Percentiles rank a stretch among this genome's conserved stretches.
Evolutionary conservation across 1,140 invertebrate genomes (phyloP).

Genomic region (Formica selysi): DNA sequence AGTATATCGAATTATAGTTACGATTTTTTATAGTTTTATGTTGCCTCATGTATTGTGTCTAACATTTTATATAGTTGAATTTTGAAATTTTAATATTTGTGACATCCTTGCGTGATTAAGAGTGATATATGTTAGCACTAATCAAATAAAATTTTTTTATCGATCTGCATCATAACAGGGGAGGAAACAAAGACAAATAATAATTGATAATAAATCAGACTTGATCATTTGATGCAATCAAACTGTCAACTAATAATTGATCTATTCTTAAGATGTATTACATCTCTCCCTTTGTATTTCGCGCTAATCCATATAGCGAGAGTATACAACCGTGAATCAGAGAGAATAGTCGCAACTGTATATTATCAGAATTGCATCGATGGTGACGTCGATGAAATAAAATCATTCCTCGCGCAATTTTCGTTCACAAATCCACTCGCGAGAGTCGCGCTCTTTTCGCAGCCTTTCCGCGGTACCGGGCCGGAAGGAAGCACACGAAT

Average conservation of each 20-base stretch:
- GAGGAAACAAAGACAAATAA: too few relatives aligned
- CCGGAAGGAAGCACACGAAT: constrained; percentile 20
- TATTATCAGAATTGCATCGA: neutral
- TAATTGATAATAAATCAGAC: neutral
- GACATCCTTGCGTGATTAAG: too few relatives aligned
- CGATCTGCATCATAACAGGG: too few relatives aligned
- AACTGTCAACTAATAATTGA: neutral
- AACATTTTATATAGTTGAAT: neutral
- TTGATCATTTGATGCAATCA: neutral
- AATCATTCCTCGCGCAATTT: neutral
- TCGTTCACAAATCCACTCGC: neutral
- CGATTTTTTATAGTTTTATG: constrained; percentile 12
- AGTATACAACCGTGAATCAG: neutral
- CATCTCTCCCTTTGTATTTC: neutral
- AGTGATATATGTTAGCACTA: too few relatives aligned
- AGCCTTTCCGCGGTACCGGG: neutral
- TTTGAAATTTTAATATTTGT: too few relatives aligned
- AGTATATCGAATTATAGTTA: neutral
- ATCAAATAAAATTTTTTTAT: neutral
- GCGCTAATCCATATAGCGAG: neutral
- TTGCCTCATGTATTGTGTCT: neutral
- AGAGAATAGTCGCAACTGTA: neutral
- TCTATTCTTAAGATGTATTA: neutral
- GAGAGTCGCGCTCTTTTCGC: neutral
- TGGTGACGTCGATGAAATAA: neutral